phyloP scores from a whole-genome alignment of 2,113 vertebrate genomes.

The Cephalophus harveyi region DNA sequence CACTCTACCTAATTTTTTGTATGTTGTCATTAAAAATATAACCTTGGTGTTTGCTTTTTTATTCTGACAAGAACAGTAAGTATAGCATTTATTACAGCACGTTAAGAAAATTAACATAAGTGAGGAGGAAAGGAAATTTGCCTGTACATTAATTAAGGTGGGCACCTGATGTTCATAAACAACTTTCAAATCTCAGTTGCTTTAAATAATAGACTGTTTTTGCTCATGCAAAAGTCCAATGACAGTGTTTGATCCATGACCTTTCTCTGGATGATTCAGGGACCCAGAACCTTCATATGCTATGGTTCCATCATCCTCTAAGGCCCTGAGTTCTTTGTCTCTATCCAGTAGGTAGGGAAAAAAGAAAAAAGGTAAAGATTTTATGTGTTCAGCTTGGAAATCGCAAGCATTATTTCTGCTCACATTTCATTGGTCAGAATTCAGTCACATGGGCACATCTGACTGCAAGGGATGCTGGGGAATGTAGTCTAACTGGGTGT shows the following conservation, averaged over 20 bases:
- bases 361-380: not conserved
- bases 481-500: not conserved
- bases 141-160: not conserved
- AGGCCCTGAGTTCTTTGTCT: not conserved
- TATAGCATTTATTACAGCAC: not conserved
- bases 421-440: not conserved
- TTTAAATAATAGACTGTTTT: not conserved
- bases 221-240: not conserved
- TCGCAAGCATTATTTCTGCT: not conserved
- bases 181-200: not conserved
- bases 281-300: not conserved
- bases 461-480: not conserved
- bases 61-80: not conserved
- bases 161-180: not conserved
- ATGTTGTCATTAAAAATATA: constrained; percentile 13
- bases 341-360: not conserved
- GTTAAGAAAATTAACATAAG: not conserved
- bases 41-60: not conserved
- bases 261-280: not conserved
- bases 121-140: not conserved
- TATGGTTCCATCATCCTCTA: not conserved
- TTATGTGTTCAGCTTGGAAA: not conserved
- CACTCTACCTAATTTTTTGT: constrained; percentile 1
- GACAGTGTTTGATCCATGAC: not conserved
- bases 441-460: not conserved